Evolutionary conservation across 1,140 invertebrate genomes (phyloP).

Genomic region (Megalopta genalis): DNA sequence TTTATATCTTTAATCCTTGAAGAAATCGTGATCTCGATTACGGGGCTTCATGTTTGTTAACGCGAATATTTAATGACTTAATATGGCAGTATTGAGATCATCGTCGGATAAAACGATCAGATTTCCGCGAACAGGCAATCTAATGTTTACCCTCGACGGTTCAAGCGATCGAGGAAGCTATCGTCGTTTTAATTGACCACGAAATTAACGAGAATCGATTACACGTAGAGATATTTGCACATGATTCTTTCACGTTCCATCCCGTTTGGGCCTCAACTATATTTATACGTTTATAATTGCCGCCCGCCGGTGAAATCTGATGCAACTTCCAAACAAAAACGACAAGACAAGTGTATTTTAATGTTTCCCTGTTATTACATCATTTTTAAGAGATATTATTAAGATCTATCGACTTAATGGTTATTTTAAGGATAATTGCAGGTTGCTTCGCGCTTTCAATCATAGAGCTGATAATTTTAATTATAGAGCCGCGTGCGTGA

Average conservation of each 20-base stretch:
- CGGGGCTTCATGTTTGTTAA: too few relatives aligned
- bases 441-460: conserved; percentile 16
- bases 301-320: conserved; percentile 26
- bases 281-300: conserved; percentile 22
- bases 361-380: conserved; percentile 44
- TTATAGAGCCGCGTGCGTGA: neutral
- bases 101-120: too few relatives aligned
- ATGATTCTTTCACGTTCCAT: too few relatives aligned
- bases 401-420: conserved; percentile 26
- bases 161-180: neutral
- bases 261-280: neutral
- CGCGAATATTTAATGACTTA: too few relatives aligned
- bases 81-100: too few relatives aligned
- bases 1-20: neutral
- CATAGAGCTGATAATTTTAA: conserved; percentile 38
- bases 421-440: conserved; percentile 31
- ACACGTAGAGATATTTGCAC: neutral
- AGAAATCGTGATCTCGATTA: too few relatives aligned
- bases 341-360: conserved; percentile 12
- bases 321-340: conserved; percentile 8
- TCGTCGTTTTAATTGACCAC: neutral
- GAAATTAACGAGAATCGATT: neutral
- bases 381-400: conserved; percentile 38
- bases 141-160: neutral
- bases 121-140: too few relatives aligned